Evolutionary conservation across 2,888 invertebrate species (phyloP).

Genomic region (Penaeus monodon): DNA sequence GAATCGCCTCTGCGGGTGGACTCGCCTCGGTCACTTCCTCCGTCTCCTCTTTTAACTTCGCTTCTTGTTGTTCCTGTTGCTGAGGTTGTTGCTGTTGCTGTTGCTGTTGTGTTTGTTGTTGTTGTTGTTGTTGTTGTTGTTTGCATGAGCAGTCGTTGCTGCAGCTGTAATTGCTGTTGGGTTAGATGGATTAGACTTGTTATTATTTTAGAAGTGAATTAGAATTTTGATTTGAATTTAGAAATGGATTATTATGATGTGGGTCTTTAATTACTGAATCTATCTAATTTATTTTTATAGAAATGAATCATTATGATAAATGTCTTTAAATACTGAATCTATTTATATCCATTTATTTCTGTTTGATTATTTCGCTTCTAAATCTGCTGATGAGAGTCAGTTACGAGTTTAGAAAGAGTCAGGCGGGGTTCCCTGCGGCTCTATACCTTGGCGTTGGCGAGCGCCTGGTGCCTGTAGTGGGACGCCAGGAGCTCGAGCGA

Average conservation of each 20-base stretch:
- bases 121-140: not conserved
- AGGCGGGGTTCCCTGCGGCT: not conserved
- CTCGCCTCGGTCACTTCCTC: too few relatives aligned
- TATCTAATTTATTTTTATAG: not conserved
- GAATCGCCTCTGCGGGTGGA: not conserved
- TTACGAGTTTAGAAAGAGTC: not conserved
- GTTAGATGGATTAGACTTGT: not conserved
- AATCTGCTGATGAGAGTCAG: too few relatives aligned
- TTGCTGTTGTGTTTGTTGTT: slow-evolving; percentile 24
- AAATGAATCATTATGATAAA: not conserved
- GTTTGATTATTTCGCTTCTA: too few relatives aligned
- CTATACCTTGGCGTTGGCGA: slow-evolving; percentile 62
- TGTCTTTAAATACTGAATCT: not conserved
- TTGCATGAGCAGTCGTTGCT: slow-evolving; percentile 38
- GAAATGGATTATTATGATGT: not conserved
- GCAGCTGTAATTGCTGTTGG: slow-evolving; percentile 51
- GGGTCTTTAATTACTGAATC: not conserved
- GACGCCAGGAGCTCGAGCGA: slow-evolving; percentile 62
- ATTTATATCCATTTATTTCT: not conserved
- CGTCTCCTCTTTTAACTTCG: not conserved
- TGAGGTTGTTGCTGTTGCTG: not conserved
- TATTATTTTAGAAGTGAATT: not conserved
- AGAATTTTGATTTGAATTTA: not conserved
- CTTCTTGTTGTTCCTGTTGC: not conserved
- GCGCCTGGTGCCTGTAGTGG: slow-evolving; percentile 63